Base-by-base conservation (phyloP, 2,888 invertebrate genomes). In the Anorthoa munda region DNA sequence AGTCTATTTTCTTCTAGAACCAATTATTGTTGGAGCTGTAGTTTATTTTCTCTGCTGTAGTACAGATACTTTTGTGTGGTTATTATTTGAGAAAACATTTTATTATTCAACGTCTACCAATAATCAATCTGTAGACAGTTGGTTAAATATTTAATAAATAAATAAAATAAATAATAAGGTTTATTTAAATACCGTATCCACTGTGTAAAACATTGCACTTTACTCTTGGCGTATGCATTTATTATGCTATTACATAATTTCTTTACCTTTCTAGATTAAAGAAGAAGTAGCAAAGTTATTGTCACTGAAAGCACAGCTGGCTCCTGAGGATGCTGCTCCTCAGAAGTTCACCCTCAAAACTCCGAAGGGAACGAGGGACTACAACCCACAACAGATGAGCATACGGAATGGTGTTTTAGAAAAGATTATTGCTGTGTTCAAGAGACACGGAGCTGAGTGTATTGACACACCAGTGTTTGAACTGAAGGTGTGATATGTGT, bases 401-500 rank as follows among this genome's bases (percentile, higher is more conserved):
- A 97, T 99, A 75, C 97, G 99, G 48, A 98, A 98, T 88, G 97
- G 97, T 77, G 98, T 99, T 1, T 96, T 99, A 83, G 97, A 98
- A 77, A 99, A 98, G 94, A 98, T 99, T 81, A 97, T 98, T 31
- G 94, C 97, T 7, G 98, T 99, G 72, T 99, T 99, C 92, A 99
- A 99, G 92, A 98, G 98, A 82, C 99, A 99, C 90, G 99, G 99
- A 55, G 99, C 99, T 23, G 99, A 99, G 92, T 99, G 99, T 26
- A 99, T 99, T 90, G 99, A 99, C 91, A 99, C 99, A 39, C 99
- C 99, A 59, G 98, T 99, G 23, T 99, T 99, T 97, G 99, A 99
- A 95, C 95, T 99, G 21, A 99, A 99, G 97, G 99, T 99, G 93
- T 87, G 79, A 78, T 46, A 13, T 21, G 18, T 17, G 31, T 15